Percentiles rank a stretch among this genome's conserved stretches.
Evolutionary conservation across 1,140 invertebrate genomes (phyloP).

Genomic region (Ceratitis capitata): DNA sequence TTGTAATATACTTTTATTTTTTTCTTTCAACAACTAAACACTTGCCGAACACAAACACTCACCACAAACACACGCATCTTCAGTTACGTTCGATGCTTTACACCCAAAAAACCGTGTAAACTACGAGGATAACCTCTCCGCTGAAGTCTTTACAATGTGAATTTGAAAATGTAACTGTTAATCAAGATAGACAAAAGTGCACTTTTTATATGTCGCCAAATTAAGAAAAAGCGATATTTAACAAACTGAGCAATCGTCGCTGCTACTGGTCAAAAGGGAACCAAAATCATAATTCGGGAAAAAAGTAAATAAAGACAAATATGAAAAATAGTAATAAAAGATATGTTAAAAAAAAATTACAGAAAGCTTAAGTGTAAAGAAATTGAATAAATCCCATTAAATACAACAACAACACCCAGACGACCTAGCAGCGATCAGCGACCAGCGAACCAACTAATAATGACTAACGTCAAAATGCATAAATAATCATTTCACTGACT

Average conservation of each 20-base stretch:
- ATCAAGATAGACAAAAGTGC: constrained; percentile 34
- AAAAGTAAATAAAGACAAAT: too few species aligned
- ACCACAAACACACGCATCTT: constrained; percentile 41
- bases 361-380: too few species aligned
- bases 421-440: background rate
- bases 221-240: background rate
- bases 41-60: too few species aligned
- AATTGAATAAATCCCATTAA: background rate
- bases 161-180: constrained; percentile 44
- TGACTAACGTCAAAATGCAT: background rate
- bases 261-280: background rate
- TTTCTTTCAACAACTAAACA: too few species aligned
- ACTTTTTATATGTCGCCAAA: constrained; percentile 45
- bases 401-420: background rate
- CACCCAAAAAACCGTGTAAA: constrained; percentile 7
- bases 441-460: background rate
- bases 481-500: background rate
- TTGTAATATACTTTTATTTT: too few species aligned
- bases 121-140: background rate
- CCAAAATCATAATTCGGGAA: background rate
- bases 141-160: constrained; percentile 39
- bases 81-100: background rate
- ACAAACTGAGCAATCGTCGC: background rate
- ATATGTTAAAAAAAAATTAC: too few species aligned
- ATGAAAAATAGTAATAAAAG: background rate